These are phyloP conservation scores for Merluccius polli DNA, from an alignment of 2,797 vertebrate species.

Conservation along the genomic window DNA sequence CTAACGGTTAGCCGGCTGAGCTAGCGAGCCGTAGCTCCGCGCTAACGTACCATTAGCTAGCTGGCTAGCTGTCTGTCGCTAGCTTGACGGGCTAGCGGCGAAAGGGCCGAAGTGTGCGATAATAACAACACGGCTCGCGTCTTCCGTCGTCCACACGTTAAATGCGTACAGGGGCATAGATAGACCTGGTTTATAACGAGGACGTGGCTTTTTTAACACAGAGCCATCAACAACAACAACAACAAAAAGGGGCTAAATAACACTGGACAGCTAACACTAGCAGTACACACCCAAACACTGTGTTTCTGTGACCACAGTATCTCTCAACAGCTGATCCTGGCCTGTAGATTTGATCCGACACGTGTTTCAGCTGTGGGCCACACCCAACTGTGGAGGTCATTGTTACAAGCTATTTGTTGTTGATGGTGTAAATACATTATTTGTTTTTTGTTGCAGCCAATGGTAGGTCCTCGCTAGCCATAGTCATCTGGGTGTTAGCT, in stretches of 20 bases:
- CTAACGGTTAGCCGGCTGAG: not conserved
- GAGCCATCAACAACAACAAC: no score
- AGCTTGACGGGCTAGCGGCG: not conserved
- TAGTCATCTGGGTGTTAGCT: not conserved
- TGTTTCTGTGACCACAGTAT: not conserved
- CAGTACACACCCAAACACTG: constrained; percentile 5
- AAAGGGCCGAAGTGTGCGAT: not conserved
- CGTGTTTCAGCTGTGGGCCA: not conserved
- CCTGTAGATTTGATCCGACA: not conserved
- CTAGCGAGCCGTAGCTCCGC: no score
- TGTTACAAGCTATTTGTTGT: not conserved
- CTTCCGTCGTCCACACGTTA: not conserved
- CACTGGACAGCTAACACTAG: not conserved
- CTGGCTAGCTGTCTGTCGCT: not conserved
- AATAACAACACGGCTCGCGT: not conserved
- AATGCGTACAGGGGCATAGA: not conserved
- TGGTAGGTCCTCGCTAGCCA: not conserved
- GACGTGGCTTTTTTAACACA: not conserved
- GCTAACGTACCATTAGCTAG: not conserved
- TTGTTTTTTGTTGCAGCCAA: no score
- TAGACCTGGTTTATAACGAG: not conserved
- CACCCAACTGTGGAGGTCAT: not conserved
- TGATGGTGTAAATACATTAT: not conserved
- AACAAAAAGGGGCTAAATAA: not conserved
- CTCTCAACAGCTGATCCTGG: not conserved